Evolutionary conservation across 2,888 invertebrate genomes (phyloP), one percentile per base, ranked within the genome.

Genomic region (Orthosia gothica): DNA sequence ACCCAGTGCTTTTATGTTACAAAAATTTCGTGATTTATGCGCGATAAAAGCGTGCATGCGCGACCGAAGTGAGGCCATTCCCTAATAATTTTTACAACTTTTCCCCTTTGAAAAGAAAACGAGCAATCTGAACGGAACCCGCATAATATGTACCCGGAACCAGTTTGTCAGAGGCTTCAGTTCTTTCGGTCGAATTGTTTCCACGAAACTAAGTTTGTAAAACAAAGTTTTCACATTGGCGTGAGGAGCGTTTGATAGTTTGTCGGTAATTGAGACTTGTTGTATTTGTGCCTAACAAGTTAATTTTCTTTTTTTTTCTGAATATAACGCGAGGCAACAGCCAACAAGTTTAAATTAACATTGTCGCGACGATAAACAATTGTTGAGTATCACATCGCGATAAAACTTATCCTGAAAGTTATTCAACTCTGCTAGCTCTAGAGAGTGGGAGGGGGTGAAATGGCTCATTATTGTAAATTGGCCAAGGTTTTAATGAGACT

Each of bases 401-500:
- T 62, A 76, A 65, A 80, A 70, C 49, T 80, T 69, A 73, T 61
- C 67, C 63, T 49, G 40, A 75, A 84, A 70, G 54, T 68, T 82
- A 65, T 58, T 58, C 63, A 73, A 70, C 58, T 63, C 50, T 32
- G 57, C 23, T 32, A 52, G 47, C 57, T 47, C 65, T 70, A 20
- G 18, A 15, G 26, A 49, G 32, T 40, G 47, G 26, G 26, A 15
- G 20, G 75, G 70, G 61, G 70, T 68, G 66, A 68, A 70, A 76
- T 70, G 70, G 78, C 81, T 82, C 85, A 78, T 83, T 87, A 85
- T 84, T 76, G 77, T 72, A 57, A 81, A 86, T 85, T 81, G 69
- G 76, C 74, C 79, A 76, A 89, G 89, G 82, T 91, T 91, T 88
- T 89, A 89, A 89, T 82, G 85, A 90, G 87, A 79, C 80, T 72